Base-by-base conservation (phyloP, 1,140 invertebrate genomes). In the Prorops nasuta region DNA sequence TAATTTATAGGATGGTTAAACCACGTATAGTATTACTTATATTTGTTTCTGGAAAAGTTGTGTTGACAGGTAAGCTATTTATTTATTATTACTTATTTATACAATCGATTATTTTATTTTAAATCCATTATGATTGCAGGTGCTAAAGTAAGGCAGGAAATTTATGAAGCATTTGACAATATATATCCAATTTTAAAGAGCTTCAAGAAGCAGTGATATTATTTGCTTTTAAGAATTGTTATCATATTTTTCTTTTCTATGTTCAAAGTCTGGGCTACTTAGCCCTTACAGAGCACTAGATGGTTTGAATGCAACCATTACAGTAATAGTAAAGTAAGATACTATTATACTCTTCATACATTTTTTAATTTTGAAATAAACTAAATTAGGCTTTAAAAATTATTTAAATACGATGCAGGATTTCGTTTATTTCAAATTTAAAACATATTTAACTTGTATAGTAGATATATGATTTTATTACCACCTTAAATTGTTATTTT, bases 1-100 rank as follows among this genome's bases (percentile, higher is more conserved):
- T 99, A 17, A 98, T 99, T 69, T 99, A 99, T 73, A 83, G 98
- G 69, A 98, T 99, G 96, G 95, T 99, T 15, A 97, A 98, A 77
- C 98, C 98, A 24, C 89, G 96, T 67, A 98, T 99, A 76, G 98
- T 99, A 1, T 79, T 99, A 37, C 81, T 99, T n/a, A 98, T 99
- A 68, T 99, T 98, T 78, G 96, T 99, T 2, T 97, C 94, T 39
- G 97, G 96, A 37, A 99, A 98, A 86, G 94, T 99, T 49, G 94
- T 98, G 10, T 78, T 98, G 28, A 98, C 96, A 58, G 88, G 87
- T 89, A 72, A 71, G 57, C n/a, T 56, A 49, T 31, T 36, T 36
- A 28, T 49, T 35, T 20, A 19, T 21, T 41, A 43, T n/a, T 34
- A 56, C 46, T 45, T 18, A 41, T 19, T 63, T 39, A 19, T 49